Evolutionary conservation across 2,113 vertebrate species (phyloP).

Genomic region (Cryptotis parvus): DNA sequence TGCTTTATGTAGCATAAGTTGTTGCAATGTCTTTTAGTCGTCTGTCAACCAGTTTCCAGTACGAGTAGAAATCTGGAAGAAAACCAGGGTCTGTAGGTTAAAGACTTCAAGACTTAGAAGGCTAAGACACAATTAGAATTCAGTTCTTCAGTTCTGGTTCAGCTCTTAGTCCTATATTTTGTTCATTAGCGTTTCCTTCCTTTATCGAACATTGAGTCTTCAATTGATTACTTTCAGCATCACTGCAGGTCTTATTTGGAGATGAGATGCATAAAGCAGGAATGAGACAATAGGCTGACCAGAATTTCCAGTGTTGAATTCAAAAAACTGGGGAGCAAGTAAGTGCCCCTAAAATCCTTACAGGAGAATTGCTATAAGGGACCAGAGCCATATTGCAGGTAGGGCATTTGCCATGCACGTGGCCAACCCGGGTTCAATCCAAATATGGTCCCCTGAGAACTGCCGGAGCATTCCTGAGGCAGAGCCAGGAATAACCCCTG

Average conservation of each 20-base stretch:
- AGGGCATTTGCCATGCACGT: neutral
- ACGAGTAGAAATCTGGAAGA: neutral
- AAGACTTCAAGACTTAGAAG: neutral
- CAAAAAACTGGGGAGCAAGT: slow-evolving; percentile 27
- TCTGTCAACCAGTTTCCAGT: neutral
- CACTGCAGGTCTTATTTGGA: slow-evolving; percentile 37
- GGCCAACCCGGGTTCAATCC: too few species aligned
- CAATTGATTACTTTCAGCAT: neutral
- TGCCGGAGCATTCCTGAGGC: too few species aligned
- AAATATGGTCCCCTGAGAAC: neutral
- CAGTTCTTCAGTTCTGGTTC: slow-evolving; percentile 49
- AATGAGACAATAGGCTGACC: neutral
- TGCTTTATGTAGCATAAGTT: neutral
- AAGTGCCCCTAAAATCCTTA: neutral
- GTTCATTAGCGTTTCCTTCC: slow-evolving; percentile 59
- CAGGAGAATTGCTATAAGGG: slow-evolving; percentile 26
- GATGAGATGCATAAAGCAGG: slow-evolving; percentile 51
- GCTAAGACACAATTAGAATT: slow-evolving; percentile 45
- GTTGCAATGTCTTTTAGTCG: neutral
- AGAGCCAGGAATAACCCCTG: too few species aligned
- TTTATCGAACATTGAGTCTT: slow-evolving; percentile 53
- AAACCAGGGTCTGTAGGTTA: neutral
- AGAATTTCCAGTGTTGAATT: slow-evolving; percentile 32
- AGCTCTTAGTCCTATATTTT: neutral
- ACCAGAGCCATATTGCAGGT: too few species aligned